phyloP scores from a whole-genome alignment of 2,888 invertebrate species.

The Lithophane ornitopus region DNA sequence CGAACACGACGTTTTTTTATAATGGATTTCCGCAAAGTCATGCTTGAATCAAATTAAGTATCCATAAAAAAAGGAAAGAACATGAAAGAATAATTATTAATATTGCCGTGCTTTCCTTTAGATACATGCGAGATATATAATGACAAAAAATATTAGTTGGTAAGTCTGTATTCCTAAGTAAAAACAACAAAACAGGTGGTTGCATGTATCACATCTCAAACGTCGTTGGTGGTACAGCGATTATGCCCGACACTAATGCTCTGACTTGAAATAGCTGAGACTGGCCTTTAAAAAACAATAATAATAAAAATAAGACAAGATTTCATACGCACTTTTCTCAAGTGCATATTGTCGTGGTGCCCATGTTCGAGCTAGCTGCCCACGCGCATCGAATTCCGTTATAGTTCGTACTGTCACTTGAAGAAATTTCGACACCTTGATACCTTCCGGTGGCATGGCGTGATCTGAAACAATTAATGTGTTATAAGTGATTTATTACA shows the following conservation, averaged over 20 bases:
- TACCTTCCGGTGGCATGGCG: constrained; percentile 36
- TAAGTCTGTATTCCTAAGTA: neutral
- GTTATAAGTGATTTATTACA: constrained; percentile 48
- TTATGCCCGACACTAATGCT: constrained; percentile 31
- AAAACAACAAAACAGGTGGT: constrained; percentile 4
- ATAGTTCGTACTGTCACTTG: constrained; percentile 57
- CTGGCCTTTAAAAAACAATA: constrained; percentile 38
- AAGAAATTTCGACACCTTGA: constrained; percentile 53
- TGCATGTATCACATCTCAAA: neutral
- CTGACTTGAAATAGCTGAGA: constrained; percentile 33
- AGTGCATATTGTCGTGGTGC: constrained; percentile 42
- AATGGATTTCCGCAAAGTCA: too few species aligned
- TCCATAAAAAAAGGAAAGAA: neutral
- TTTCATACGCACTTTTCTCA: constrained; percentile 32
- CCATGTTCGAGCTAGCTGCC: constrained; percentile 50
- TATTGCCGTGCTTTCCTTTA: neutral
- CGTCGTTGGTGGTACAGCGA: constrained; percentile 41
- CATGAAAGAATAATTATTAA: neutral
- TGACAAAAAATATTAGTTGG: neutral
- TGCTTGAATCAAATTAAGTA: too few species aligned
- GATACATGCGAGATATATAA: neutral
- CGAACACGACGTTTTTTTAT: too few species aligned
- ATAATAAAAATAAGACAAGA: constrained; percentile 22
- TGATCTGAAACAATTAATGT: constrained; percentile 51
- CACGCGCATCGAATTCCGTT: constrained; percentile 64